These are phyloP conservation scores for Paracanthobrama guichenoti DNA, from an alignment of 2,113 vertebrate species.

Conservation along the genomic window DNA sequence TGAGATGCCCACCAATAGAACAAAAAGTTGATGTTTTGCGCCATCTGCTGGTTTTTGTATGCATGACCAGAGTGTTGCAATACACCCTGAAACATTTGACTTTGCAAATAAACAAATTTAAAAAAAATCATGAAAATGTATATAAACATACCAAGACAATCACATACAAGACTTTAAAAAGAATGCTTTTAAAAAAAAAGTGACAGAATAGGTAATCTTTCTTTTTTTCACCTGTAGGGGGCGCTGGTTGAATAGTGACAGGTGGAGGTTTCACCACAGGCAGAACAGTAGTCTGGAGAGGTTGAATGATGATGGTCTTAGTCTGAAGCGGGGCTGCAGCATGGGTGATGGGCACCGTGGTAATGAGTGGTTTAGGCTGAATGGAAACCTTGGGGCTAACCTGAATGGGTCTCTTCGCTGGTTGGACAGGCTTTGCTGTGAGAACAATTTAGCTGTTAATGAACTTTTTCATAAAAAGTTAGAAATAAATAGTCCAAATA, in stretches of 20 bases:
- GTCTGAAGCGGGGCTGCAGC: slow-evolving; percentile 75
- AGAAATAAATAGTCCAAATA: not conserved
- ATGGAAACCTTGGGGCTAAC: slow-evolving; percentile 81
- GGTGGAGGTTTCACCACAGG: slow-evolving; percentile 82
- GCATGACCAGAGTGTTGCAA: not conserved
- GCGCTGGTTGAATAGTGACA: slow-evolving; percentile 84
- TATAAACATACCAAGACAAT: not conserved
- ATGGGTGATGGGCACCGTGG: slow-evolving; percentile 79
- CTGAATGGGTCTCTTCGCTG: slow-evolving; percentile 78
- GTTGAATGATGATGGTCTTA: slow-evolving; percentile 92
- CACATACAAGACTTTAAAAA: not conserved
- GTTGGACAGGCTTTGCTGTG: slow-evolving; percentile 73
- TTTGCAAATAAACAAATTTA: not conserved
- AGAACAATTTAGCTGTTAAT: slow-evolving; percentile 28
- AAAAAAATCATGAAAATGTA: not conserved
- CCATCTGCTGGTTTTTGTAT: slow-evolving; percentile 64
- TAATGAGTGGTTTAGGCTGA: slow-evolving; percentile 87
- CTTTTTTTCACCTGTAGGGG: slow-evolving; percentile 76
- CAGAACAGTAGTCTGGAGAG: slow-evolving; percentile 80
- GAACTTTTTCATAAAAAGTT: not conserved
- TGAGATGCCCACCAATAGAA: not conserved
- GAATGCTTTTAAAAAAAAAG: not conserved
- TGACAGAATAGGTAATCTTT: not conserved
- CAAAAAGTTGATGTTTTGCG: slow-evolving; percentile 47
- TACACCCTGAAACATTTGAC: not conserved